phyloP scores from a whole-genome alignment of 2,888 invertebrate genomes.

The Drosophila ezoana region DNA sequence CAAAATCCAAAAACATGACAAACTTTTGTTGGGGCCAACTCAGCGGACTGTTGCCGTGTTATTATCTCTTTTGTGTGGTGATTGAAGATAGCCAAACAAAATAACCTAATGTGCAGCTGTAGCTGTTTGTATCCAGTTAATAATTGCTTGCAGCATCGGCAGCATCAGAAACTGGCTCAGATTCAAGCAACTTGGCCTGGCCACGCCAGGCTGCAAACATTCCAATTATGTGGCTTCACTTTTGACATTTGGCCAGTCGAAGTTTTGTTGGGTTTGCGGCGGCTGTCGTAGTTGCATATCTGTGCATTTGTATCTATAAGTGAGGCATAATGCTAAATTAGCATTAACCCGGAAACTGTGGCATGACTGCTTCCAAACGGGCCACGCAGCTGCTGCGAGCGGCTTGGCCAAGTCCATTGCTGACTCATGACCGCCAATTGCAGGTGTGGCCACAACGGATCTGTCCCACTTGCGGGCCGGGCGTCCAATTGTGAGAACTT shows the following conservation, averaged over 20 bases:
- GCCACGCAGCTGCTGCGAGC: conserved; percentile 35
- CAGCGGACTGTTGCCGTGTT: conserved; percentile 5
- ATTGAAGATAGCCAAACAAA: conserved; percentile 26
- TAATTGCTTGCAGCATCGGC: not conserved
- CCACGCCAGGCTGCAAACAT: conserved; percentile 23
- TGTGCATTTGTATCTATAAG: conserved; percentile 53
- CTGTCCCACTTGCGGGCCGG: conserved; percentile 42
- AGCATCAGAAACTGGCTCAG: conserved; percentile 14
- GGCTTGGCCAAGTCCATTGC: conserved; percentile 32
- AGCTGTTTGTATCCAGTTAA: not conserved
- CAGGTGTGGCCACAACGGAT: conserved; percentile 73
- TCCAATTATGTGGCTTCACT: conserved; percentile 62
- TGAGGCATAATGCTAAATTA: conserved; percentile 59
- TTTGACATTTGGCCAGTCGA: conserved; percentile 69
- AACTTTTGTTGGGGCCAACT: conserved; percentile 14
- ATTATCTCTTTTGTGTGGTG: conserved; percentile 40
- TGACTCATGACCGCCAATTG: conserved; percentile 65
- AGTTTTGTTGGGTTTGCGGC: conserved; percentile 8
- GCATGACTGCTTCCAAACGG: conserved; percentile 20
- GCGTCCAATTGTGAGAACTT: conserved; percentile 35
- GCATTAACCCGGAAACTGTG: conserved; percentile 75
- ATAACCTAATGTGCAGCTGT: conserved; percentile 11
- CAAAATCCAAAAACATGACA: conserved; percentile 40
- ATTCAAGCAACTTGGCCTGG: conserved; percentile 15
- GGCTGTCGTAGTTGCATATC: conserved; percentile 36